Conservation (phyloP, 92 coral and sea anemone species). For the Umimayanthus kanabou region DNA sequence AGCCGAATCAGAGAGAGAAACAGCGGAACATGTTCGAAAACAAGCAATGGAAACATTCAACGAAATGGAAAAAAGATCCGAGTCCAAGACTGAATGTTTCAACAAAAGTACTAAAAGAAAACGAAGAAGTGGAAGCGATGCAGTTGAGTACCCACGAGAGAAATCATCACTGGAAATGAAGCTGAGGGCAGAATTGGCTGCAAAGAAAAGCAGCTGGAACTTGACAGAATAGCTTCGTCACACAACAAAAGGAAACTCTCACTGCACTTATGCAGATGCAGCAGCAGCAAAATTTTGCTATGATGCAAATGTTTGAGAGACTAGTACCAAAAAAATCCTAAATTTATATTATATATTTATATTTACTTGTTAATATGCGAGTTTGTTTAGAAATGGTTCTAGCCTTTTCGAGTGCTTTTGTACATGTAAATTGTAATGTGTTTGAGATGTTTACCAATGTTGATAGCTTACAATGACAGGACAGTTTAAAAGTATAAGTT, state of each 20-base stretch:
- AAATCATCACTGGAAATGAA: slow-evolving; percentile 5
- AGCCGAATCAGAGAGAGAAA: neutral
- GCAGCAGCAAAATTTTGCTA: neutral
- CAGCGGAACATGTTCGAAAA: neutral
- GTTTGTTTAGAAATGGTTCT: neutral
- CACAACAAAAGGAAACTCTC: slow-evolving; percentile 13
- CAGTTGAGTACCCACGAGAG: slow-evolving; percentile 29
- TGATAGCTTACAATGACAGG: neutral
- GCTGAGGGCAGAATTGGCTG: neutral
- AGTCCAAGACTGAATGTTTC: neutral
- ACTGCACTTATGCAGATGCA: slow-evolving; percentile 10
- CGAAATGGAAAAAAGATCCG: neutral
- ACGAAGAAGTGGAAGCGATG: slow-evolving; percentile 38
- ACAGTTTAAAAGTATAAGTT: neutral
- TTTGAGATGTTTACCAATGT: neutral
- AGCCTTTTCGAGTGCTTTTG: slow-evolving; percentile 15
- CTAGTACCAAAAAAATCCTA: too few species aligned
- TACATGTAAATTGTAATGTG: too few species aligned
- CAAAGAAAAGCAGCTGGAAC: too few species aligned
- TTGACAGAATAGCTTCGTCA: slow-evolving; percentile 5
- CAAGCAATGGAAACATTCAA: neutral
- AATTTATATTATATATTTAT: too few species aligned
- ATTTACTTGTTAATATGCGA: neutral
- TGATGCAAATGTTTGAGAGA: slow-evolving; percentile 11
- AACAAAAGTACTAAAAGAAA: slow-evolving; percentile 16